A percentile compares a stretch with the other conserved stretches of the same genome.
Evolutionary conservation across 2,113 vertebrate species (phyloP).

Genomic region (Ivindomyrus marchei): DNA sequence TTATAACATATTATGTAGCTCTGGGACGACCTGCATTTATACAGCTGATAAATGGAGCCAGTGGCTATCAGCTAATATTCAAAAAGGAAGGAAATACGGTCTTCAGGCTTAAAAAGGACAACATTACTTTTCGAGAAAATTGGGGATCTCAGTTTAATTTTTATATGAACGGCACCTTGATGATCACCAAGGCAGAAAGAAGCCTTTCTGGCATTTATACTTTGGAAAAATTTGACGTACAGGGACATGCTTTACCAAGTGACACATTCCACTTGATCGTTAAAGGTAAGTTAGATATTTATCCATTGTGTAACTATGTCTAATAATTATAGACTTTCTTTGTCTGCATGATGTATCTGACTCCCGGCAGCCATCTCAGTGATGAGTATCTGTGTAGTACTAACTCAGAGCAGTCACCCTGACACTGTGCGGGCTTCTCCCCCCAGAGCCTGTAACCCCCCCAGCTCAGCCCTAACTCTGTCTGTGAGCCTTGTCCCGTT

Average conservation of each 20-base stretch:
- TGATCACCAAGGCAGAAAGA: background rate
- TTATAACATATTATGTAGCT: background rate
- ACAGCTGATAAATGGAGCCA: background rate
- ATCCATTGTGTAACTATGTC: background rate
- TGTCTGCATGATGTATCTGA: background rate
- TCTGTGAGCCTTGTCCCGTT: background rate
- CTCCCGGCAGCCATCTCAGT: background rate
- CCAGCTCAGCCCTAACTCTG: background rate
- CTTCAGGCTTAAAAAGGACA: background rate
- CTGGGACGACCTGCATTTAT: background rate
- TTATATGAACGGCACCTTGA: background rate
- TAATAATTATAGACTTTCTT: background rate
- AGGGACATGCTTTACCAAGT: fast-evolving
- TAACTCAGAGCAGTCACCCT: background rate
- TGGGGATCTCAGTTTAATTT: background rate
- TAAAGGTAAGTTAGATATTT: background rate
- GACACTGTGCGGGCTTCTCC: background rate
- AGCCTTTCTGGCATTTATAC: background rate
- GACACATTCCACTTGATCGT: background rate
- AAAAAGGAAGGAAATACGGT: background rate
- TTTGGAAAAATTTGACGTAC: background rate
- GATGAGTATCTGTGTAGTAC: background rate
- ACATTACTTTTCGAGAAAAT: fast-evolving
- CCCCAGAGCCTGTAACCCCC: background rate
- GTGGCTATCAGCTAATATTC: background rate